Evolutionary conservation across 92 coral and sea anemone species (phyloP).

Genomic region (Heliopora coerulea): DNA sequence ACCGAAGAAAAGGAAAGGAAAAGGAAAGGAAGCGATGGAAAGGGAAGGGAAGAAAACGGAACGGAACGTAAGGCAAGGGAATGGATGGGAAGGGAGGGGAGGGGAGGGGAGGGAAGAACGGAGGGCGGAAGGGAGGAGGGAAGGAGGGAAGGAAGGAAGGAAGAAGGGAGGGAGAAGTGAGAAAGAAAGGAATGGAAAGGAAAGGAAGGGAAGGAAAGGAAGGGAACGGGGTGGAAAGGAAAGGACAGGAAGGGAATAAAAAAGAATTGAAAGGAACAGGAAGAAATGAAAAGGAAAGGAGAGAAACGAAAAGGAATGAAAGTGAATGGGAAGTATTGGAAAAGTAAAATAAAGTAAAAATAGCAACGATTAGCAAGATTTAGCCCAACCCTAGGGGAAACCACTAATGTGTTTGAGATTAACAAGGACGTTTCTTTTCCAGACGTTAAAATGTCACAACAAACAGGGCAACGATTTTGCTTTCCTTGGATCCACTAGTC

Average conservation of each 20-base stretch:
- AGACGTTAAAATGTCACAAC: conserved; percentile 95
- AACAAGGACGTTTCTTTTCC: conserved; percentile 4
- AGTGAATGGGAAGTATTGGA: not conserved
- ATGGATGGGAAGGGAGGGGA: not conserved
- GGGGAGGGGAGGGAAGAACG: not conserved
- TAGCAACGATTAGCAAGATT: not conserved
- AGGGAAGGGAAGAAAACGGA: not conserved
- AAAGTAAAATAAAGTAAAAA: not conserved
- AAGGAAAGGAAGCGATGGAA: not conserved
- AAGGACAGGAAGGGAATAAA: not conserved
- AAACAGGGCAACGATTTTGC: conserved; percentile 90
- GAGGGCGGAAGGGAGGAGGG: not conserved
- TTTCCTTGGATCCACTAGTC: conserved; percentile 85
- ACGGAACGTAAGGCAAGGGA: not conserved
- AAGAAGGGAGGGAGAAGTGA: not conserved
- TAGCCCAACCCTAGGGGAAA: too few species aligned
- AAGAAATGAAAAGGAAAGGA: not conserved
- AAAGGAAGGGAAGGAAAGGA: not conserved
- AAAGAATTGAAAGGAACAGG: not conserved
- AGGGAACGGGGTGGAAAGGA: not conserved
- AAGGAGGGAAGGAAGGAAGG: not conserved
- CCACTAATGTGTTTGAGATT: not conserved
- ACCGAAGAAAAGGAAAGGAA: not conserved
- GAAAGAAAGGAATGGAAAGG: not conserved
- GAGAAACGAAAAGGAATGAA: not conserved